phyloP scores from a whole-genome alignment of 2,113 vertebrate species.

The Zosterops pallidus region DNA sequence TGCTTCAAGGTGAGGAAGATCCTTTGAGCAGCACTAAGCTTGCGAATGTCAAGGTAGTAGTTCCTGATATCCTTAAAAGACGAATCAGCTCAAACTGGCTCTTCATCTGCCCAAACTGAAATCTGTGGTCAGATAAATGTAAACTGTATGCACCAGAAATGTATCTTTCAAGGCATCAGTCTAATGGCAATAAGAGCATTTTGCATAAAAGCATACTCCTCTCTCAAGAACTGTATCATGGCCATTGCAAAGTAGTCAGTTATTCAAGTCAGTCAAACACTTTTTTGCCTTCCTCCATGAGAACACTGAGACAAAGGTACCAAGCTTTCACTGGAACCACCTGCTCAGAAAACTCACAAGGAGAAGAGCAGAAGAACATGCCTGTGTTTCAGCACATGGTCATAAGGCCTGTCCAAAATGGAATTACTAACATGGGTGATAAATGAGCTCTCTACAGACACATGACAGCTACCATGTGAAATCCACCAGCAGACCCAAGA shows the following conservation, averaged over 20 bases:
- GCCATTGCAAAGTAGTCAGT: background rate
- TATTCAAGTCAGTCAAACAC: background rate
- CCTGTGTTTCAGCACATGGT: background rate
- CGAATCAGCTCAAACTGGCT: background rate
- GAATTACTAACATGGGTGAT: background rate
- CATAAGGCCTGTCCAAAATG: background rate
- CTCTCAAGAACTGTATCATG: background rate
- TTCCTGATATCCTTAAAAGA: background rate
- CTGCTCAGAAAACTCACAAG: background rate
- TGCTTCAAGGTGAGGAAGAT: background rate
- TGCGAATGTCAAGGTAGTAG: background rate
- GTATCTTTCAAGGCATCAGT: background rate
- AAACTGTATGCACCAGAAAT: background rate
- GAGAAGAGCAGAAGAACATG: background rate
- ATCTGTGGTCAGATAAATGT: background rate
- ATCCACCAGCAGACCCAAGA: background rate
- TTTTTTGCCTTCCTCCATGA: background rate
- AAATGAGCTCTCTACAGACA: background rate
- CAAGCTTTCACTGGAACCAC: background rate
- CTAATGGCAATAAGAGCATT: background rate
- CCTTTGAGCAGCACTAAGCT: background rate
- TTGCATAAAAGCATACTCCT: background rate
- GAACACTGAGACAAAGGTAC: background rate
- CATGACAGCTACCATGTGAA: background rate
- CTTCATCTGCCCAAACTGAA: background rate